phyloP scores from a whole-genome alignment of 2,888 invertebrate genomes.

The Amitus sp. region DNA sequence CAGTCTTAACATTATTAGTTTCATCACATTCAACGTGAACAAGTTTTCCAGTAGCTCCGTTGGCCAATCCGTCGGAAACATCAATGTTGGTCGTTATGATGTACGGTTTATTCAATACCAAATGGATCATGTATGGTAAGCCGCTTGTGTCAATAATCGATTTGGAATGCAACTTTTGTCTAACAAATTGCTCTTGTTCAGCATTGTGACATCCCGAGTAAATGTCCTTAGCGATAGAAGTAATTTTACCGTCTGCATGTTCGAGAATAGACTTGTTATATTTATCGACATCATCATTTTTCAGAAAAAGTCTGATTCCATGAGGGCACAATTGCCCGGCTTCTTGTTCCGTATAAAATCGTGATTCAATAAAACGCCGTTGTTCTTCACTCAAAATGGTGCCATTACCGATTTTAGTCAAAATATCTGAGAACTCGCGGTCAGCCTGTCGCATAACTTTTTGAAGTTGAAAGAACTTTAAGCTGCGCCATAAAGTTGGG shows the following conservation, averaged over 20 bases:
- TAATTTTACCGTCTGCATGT: slow-evolving; percentile 23
- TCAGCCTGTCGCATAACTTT: slow-evolving; percentile 56
- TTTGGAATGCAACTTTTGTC: slow-evolving; percentile 41
- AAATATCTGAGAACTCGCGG: slow-evolving; percentile 49
- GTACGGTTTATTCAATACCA: slow-evolving; percentile 33
- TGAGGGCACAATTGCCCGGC: slow-evolving; percentile 44
- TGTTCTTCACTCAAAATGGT: slow-evolving; percentile 37
- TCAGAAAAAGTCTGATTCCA: slow-evolving; percentile 47
- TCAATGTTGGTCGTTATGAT: slow-evolving; percentile 53
- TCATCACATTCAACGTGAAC: slow-evolving; percentile 41
- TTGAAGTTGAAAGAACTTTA: slow-evolving; percentile 51
- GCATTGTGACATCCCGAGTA: slow-evolving; percentile 21
- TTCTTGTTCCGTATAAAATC: slow-evolving; percentile 44
- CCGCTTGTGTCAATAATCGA: slow-evolving; percentile 48
- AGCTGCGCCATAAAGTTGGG: slow-evolving; percentile 49
- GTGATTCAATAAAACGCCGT: slow-evolving; percentile 44
- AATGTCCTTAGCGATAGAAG: slow-evolving; percentile 42
- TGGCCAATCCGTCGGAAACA: slow-evolving; percentile 52
- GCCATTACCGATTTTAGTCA: slow-evolving; percentile 54
- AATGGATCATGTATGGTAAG: slow-evolving; percentile 45
- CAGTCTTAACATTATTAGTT: neutral
- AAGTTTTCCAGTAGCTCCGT: slow-evolving; percentile 50
- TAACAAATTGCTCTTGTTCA: slow-evolving; percentile 27
- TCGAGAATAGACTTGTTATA: slow-evolving; percentile 45
- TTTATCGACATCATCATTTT: slow-evolving; percentile 46